Conservation (phyloP, 2,888 invertebrate species). For the Heliconius hortense region DNA sequence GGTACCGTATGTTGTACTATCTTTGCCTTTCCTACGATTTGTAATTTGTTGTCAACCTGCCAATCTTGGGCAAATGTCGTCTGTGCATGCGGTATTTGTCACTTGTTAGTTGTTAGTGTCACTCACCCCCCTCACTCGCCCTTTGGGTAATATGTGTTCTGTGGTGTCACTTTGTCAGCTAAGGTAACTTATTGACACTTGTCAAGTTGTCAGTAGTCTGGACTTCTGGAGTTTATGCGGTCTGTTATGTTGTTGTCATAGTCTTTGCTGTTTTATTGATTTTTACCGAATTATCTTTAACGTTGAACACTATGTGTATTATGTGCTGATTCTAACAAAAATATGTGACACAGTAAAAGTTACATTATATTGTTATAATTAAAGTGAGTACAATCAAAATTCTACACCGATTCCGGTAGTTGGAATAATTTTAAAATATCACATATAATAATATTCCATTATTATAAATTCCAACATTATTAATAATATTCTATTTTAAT, state of each 20-base stretch:
- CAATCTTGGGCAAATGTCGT: too few species aligned
- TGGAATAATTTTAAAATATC: too few species aligned
- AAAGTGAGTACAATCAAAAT: background rate
- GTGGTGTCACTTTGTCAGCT: background rate
- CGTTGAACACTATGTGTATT: background rate
- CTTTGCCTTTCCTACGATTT: too few species aligned
- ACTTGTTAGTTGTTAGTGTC: too few species aligned
- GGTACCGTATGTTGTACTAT: too few species aligned
- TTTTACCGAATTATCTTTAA: constrained; percentile 9
- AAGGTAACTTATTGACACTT: background rate
- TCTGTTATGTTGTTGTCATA: background rate
- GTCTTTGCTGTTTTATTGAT: constrained; percentile 9
- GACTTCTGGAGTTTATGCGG: background rate
- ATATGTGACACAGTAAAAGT: background rate
- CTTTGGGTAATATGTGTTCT: too few species aligned
- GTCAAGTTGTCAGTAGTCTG: background rate
- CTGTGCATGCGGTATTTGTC: background rate
- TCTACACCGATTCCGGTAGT: too few species aligned
- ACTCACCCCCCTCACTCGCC: too few species aligned
- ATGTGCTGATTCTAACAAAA: background rate
- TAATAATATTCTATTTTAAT: too few species aligned
- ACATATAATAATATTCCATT: too few species aligned
- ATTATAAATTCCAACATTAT: too few species aligned
- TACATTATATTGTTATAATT: background rate
- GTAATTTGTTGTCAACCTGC: too few species aligned